Conservation (phyloP, 2,888 invertebrate species). For the Orchesella flavescens region DNA sequence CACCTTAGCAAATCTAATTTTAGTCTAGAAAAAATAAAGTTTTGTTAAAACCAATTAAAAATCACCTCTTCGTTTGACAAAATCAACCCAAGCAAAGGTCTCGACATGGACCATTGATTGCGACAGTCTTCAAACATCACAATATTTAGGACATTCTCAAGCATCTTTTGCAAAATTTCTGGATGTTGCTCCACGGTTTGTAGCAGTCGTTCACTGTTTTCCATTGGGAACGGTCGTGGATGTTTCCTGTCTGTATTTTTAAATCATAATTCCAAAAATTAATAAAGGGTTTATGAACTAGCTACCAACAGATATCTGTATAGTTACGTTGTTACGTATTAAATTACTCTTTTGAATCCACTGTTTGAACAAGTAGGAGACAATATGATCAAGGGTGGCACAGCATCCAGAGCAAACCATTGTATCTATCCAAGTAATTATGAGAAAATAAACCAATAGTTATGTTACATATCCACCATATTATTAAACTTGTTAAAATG, state of each 20-base stretch:
- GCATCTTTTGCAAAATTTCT: constrained; percentile 94
- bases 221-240: constrained; percentile 65
- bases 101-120: constrained; percentile 99
- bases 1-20: not conserved
- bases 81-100: constrained; percentile 95
- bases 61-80: constrained; percentile 92
- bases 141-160: constrained; percentile 94
- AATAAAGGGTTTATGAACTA: not conserved
- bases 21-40: not conserved
- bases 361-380: constrained; percentile 96
- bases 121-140: constrained; percentile 99
- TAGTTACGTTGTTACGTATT: too few relatives aligned
- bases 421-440: constrained; percentile 84
- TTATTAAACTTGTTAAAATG: not conserved
- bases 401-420: constrained; percentile 98
- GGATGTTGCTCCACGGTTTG: constrained; percentile 93
- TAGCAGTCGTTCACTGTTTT: constrained; percentile 77
- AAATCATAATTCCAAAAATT: not conserved
- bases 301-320: not conserved
- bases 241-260: constrained; percentile 64
- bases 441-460: constrained; percentile 19
- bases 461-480: not conserved
- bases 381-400: constrained; percentile 97
- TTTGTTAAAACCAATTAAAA: too few relatives aligned
- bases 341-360: constrained; percentile 93